Conservation (phyloP, 2,888 invertebrate species). For the Andrena marginata region DNA sequence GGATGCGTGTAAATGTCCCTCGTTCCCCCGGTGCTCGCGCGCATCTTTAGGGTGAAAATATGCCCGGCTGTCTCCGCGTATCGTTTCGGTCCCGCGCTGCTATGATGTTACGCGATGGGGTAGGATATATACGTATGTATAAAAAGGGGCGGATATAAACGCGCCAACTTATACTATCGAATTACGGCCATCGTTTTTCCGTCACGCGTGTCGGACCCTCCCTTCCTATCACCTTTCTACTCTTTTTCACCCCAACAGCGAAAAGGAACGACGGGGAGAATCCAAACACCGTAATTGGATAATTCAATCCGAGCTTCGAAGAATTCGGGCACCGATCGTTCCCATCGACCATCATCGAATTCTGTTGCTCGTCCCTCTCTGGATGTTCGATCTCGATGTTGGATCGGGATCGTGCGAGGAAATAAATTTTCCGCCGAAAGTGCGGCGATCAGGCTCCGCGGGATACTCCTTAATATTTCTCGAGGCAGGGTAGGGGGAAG, state of each 20-base stretch:
- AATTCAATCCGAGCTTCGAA: neutral
- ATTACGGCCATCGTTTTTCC: slow-evolving; percentile 47
- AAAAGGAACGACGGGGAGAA: neutral
- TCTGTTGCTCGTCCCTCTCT: too few relatives aligned
- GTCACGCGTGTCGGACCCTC: neutral
- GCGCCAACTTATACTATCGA: slow-evolving; percentile 55
- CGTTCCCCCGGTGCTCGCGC: slow-evolving; percentile 22
- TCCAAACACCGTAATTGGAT: slow-evolving; percentile 11
- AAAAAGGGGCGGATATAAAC: slow-evolving; percentile 43
- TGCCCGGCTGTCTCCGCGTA: slow-evolving; percentile 46
- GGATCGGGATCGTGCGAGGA: neutral
- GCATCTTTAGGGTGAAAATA: slow-evolving; percentile 64
- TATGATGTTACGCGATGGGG: slow-evolving; percentile 42
- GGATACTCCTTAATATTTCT: slow-evolving; percentile 29
- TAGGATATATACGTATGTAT: slow-evolving; percentile 39
- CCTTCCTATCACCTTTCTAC: neutral
- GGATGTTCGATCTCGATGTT: too few relatives aligned
- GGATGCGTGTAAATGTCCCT: slow-evolving; percentile 63
- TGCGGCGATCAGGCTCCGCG: neutral
- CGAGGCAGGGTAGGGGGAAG: slow-evolving; percentile 15
- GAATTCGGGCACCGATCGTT: neutral
- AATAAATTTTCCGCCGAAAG: slow-evolving; percentile 31
- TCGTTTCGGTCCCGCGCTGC: slow-evolving; percentile 40
- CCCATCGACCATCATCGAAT: too few relatives aligned
- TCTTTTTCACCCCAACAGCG: neutral